phyloP scores from a whole-genome alignment of 2,797 vertebrate genomes.

The Dipus sagitta region DNA sequence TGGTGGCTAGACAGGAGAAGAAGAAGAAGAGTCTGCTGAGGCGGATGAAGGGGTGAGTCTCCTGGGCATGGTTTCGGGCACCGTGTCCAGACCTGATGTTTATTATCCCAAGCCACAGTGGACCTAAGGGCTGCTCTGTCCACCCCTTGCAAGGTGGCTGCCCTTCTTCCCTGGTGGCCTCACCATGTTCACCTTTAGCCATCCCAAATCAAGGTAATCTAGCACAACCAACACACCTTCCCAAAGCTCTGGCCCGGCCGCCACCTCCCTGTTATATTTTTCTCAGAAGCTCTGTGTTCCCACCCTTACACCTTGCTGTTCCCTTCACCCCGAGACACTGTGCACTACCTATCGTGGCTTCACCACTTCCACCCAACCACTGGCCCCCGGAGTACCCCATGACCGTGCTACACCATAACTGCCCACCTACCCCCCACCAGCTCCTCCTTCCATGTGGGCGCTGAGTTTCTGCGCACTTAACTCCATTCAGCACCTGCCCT shows the following conservation, averaged over 20 bases:
- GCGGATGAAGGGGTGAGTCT: conserved; percentile 60
- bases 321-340: not conserved
- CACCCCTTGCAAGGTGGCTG: not conserved
- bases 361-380: not conserved
- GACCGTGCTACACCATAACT: not conserved
- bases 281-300: not conserved
- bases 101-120: not conserved
- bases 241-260: no score
- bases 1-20: not conserved
- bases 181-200: not conserved
- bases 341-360: not conserved
- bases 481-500: not conserved
- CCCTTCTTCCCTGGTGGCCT: not conserved
- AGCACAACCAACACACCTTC: not conserved
- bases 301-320: not conserved
- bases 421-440: not conserved
- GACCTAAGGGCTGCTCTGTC: no score
- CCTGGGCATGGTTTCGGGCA: not conserved
- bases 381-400: not conserved
- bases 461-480: not conserved
- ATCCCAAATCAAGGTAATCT: not conserved
- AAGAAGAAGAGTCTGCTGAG: conserved; percentile 45
- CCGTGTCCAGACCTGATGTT: not conserved
- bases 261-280: not conserved
- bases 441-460: not conserved